Evolutionary conservation across 2,113 vertebrate genomes (phyloP), one percentile per base, ranked within the genome.

Genomic region (Protobothrops mucrosquamatus): DNA sequence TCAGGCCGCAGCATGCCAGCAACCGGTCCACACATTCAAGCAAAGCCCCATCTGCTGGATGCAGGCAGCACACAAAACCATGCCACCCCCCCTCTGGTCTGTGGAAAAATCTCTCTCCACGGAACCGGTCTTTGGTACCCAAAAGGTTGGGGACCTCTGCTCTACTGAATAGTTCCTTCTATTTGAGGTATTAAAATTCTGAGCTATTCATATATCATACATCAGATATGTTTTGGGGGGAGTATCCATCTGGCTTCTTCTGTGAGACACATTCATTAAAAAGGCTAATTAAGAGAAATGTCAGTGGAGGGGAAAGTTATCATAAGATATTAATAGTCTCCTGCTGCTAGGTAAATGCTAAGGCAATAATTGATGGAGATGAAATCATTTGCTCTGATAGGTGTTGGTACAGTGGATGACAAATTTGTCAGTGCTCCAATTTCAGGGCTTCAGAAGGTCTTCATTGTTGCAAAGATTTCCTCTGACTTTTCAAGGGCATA

Each of bases 281-380:
- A n/a, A 93, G 15, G 88, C 0, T 52, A 90, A 74, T 20, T 89
- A 23, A 64, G 81, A 94, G 24, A 92, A 85, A 94, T 34, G 4
- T 59, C 88, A 93, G 10, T 46, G 9, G 34, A 20, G 69, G 56
- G 61, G 43, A 91, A 85, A 3, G 4, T 24, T 24, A 92, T 85
- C 54, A 26, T 29, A 90, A 90, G 15, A 43, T 92, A 88, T 89
- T 43, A 92, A 88, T 34, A 85, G 87, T 85, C 90, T 89, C 90
- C 86, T 93, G 93, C 87, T 93, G 87, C 74, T 56, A 88, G 39
- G 3, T 89, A 94, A 93, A 93, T 89, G 26, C 14, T 86, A 81
- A 20, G 43, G 91, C 1, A n/a, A 88, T 55, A 26, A 9, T 59
- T 56, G n/a, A 22, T 91, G 51, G 86, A 74, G 29, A 51, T n/a